Conservation (phyloP, 1,140 invertebrate species). For the Eurytemora carolleeae region DNA sequence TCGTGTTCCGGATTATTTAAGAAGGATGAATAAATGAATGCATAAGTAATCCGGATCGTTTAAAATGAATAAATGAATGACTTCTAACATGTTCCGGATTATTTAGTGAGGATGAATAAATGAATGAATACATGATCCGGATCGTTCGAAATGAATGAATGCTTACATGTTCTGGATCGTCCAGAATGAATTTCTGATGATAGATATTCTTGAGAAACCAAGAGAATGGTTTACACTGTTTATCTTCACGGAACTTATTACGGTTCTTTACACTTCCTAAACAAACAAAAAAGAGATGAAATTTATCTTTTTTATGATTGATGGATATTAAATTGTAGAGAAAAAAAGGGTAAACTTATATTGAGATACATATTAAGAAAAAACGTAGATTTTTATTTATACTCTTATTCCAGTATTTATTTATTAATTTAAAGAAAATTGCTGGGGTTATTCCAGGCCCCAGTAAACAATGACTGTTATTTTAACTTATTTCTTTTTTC, state of each 20-base stretch:
- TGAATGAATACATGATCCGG: neutral
- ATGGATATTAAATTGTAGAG: neutral
- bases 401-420: no score
- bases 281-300: slow-evolving; percentile 6
- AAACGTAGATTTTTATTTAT: neutral
- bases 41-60: no score
- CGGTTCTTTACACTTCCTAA: slow-evolving; percentile 51
- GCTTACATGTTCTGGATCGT: slow-evolving; percentile 28
- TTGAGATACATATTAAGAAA: neutral
- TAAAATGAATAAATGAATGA: neutral
- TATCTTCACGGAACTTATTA: slow-evolving; percentile 42
- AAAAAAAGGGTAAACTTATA: slow-evolving; percentile 1
- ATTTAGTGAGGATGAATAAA: neutral
- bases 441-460: neutral
- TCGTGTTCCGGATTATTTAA: no score
- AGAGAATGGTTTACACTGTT: slow-evolving; percentile 54
- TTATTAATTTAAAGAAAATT: neutral
- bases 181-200: slow-evolving; percentile 64
- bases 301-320: neutral
- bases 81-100: neutral
- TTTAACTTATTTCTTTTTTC: no score
- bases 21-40: no score
- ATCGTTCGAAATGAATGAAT: no score
- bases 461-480: no score
- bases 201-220: slow-evolving; percentile 61